phyloP scores from a whole-genome alignment of 2,888 invertebrate species.

The Osmoderma eremita region DNA sequence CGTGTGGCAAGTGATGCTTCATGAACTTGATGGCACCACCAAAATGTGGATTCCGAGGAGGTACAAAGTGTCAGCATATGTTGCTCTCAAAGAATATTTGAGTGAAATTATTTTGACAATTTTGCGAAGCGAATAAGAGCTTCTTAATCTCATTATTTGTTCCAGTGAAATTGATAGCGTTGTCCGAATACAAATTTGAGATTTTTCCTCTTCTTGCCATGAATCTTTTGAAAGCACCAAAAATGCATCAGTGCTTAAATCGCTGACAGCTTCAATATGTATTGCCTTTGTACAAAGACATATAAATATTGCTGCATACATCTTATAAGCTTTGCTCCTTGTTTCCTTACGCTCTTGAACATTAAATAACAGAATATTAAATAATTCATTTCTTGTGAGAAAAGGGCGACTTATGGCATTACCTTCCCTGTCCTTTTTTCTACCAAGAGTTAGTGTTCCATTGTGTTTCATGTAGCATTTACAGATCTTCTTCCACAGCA shows the following conservation, averaged over 20 bases:
- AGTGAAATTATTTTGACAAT: not conserved
- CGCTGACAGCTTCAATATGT: constrained; percentile 2
- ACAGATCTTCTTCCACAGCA: no score
- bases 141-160: constrained; percentile 41
- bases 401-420: no score
- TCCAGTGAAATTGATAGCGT: constrained; percentile 52
- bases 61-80: constrained; percentile 16
- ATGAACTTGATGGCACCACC: constrained; percentile 21
- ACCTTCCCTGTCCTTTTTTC: no score
- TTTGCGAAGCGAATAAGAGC: constrained; percentile 23
- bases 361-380: no score
- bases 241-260: not conserved
- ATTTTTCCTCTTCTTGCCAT: constrained; percentile 17
- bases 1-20: constrained; percentile 11
- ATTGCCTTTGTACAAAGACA: not conserved
- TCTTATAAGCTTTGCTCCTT: no score
- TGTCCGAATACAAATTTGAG: constrained; percentile 48
- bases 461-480: no score
- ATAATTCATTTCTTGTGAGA: no score
- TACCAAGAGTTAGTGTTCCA: no score
- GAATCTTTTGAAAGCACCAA: constrained; percentile 6
- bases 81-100: not conserved
- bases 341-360: no score
- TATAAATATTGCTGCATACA: not conserved
- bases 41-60: constrained; percentile 9